These are phyloP conservation scores for Chymomyza caudatula DNA, from an alignment of 2,888 invertebrate genomes.

Conservation along the genomic window DNA sequence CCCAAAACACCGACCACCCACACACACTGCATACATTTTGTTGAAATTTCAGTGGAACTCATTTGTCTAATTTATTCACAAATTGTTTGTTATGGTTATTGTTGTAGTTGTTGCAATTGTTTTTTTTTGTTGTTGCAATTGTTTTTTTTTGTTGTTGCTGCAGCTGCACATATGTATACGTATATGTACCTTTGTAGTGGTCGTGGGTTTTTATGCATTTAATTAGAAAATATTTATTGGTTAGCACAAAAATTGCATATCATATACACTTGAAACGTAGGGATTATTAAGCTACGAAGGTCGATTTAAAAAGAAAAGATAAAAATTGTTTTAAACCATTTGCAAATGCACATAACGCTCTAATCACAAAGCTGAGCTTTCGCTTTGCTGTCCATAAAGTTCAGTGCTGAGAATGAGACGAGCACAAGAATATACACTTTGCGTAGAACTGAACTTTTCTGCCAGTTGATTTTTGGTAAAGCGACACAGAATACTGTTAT, in stretches of 20 bases:
- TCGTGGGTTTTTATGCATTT: slow-evolving; percentile 22
- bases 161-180: neutral
- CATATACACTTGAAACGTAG: slow-evolving; percentile 5
- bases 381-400: no score
- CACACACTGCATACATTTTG: slow-evolving; percentile 21
- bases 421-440: no score
- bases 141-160: neutral
- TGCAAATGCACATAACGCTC: no score
- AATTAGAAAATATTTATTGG: slow-evolving; percentile 33
- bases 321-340: no score
- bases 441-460: no score
- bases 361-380: no score
- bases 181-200: neutral
- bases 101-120: no score
- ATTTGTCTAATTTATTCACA: slow-evolving; percentile 37
- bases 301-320: no score
- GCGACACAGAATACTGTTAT: no score
- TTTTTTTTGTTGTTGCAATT: slow-evolving; percentile 12
- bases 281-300: neutral
- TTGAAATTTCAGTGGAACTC: slow-evolving; percentile 29
- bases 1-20: slow-evolving; percentile 4
- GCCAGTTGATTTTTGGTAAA: no score
- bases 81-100: slow-evolving; percentile 14
- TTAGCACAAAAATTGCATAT: slow-evolving; percentile 17
- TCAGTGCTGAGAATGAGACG: no score